Conservation (phyloP, 1,140 invertebrate species). For the Neodiprion virginianus region DNA sequence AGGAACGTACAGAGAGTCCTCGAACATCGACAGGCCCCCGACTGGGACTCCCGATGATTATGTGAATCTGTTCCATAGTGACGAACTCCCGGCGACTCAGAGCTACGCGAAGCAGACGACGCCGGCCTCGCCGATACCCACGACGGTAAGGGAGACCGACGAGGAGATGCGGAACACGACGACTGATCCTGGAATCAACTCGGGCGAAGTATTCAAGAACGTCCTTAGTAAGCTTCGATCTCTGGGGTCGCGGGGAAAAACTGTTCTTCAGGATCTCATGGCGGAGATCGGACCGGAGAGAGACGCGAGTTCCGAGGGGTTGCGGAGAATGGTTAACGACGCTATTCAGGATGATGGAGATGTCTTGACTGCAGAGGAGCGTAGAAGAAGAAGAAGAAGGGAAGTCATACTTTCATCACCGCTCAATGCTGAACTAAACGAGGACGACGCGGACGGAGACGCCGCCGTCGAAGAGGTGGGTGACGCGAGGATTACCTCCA, state of each 20-base stretch:
- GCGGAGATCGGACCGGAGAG: conserved; percentile 44
- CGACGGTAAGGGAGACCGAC: background rate
- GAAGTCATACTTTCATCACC: conserved; percentile 53
- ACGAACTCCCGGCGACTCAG: background rate
- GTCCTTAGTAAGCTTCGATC: conserved; percentile 64
- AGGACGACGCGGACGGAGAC: conserved; percentile 68
- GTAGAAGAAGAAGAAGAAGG: conserved; percentile 38
- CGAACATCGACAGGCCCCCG: conserved; percentile 47
- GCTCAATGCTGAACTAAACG: conserved; percentile 57
- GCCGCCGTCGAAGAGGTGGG: conserved; percentile 68
- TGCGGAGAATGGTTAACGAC: conserved; percentile 34
- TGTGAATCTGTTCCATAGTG: background rate
- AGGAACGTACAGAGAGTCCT: conserved; percentile 43
- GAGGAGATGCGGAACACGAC: background rate
- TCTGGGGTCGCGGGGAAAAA: conserved; percentile 63
- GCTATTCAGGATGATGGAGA: conserved; percentile 28
- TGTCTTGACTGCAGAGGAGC: conserved; percentile 27
- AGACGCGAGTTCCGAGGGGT: conserved; percentile 22
- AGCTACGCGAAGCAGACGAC: background rate
- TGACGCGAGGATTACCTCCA: conserved; percentile 1
- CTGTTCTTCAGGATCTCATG: conserved; percentile 61
- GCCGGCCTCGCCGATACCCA: background rate
- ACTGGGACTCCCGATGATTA: conserved; percentile 8
- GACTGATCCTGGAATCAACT: conserved; percentile 44
- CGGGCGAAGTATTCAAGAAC: conserved; percentile 67